Percentiles rank a stretch among this genome's conserved stretches.
Evolutionary conservation across 2,113 vertebrate genomes (phyloP).

Genomic region (Echinops telfairi): DNA sequence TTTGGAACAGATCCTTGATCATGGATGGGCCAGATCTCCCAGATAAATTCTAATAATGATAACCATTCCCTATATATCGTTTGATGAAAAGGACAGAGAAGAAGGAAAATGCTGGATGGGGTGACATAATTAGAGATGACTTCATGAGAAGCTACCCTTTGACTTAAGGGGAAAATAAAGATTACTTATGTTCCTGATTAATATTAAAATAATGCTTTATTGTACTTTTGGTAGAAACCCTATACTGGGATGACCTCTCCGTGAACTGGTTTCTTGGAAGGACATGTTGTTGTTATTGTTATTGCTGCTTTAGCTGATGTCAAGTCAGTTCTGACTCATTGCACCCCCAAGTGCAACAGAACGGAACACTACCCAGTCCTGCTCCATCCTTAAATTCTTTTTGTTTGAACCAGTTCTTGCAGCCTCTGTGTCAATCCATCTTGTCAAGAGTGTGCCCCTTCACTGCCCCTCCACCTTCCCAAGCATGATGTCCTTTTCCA

Average conservation of each 20-base stretch:
- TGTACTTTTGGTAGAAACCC: not conserved
- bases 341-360: too few relatives aligned
- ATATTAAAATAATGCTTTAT: not conserved
- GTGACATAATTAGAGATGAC: not conserved
- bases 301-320: too few relatives aligned
- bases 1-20: conserved; percentile 53
- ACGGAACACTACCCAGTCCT: too few relatives aligned
- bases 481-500: not conserved
- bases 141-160: conserved; percentile 36
- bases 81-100: conserved; percentile 23
- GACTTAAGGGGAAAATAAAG: not conserved
- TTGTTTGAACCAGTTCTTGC: too few relatives aligned
- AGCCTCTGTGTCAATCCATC: too few relatives aligned
- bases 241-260: not conserved
- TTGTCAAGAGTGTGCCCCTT: too few relatives aligned
- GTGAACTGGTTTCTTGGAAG: conserved; percentile 20
- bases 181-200: too few relatives aligned
- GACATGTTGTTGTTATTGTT: not conserved
- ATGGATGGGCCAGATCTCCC: conserved; percentile 35
- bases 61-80: not conserved
- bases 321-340: too few relatives aligned
- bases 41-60: conserved; percentile 42
- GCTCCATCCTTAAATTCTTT: too few relatives aligned
- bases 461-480: too few relatives aligned
- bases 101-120: not conserved